Conservation (phyloP, 2,797 vertebrate species). For the Xiphorhynchus erythropygius region DNA sequence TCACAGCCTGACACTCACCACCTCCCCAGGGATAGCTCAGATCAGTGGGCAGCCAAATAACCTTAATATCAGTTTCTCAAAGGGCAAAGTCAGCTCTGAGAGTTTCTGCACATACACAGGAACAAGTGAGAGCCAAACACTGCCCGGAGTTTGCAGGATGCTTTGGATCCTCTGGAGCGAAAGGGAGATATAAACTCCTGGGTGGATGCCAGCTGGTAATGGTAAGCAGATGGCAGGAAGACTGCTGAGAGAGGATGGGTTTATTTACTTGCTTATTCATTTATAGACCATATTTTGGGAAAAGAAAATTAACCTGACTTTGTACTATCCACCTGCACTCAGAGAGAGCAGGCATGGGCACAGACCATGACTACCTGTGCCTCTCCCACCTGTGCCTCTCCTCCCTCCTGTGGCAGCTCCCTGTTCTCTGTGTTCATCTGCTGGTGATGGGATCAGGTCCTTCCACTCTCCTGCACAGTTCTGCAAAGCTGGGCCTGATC, state of each 20-base stretch:
- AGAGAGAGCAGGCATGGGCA: background rate
- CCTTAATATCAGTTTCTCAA: background rate
- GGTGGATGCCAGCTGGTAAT: constrained; percentile 42
- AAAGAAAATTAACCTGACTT: background rate
- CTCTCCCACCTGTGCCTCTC: background rate
- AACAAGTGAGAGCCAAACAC: background rate
- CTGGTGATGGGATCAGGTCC: rapidly evolving
- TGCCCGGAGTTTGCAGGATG: background rate
- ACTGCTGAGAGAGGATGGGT: constrained; percentile 8
- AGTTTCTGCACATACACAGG: background rate
- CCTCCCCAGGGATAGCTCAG: background rate
- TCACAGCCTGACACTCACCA: background rate
- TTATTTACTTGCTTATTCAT: constrained; percentile 52
- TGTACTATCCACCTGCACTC: background rate
- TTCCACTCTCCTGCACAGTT: background rate
- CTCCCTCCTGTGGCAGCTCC: background rate
- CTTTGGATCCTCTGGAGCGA: background rate
- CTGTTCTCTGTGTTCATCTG: rapidly evolving
- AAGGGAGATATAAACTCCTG: background rate
- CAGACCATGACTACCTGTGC: rapidly evolving
- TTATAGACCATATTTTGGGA: background rate
- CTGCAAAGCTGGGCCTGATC: background rate
- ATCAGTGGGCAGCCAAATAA: background rate
- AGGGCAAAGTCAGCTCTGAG: background rate
- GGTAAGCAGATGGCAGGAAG: constrained; percentile 53